phyloP scores from a whole-genome alignment of 1,140 invertebrate species.

The Eumaeus atala region DNA sequence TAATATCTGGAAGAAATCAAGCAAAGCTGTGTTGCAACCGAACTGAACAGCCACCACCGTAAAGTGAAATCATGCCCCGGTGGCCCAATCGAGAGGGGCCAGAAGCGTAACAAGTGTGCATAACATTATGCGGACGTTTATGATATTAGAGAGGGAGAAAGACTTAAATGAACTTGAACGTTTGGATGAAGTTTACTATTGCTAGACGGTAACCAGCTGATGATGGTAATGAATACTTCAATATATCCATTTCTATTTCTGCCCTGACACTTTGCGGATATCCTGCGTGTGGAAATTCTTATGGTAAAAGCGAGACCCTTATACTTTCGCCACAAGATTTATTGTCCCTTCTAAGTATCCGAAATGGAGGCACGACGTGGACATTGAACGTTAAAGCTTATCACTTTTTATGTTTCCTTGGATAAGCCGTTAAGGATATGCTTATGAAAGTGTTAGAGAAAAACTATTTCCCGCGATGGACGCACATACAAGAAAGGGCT shows the following conservation, averaged over 20 bases:
- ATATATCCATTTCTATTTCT: not conserved
- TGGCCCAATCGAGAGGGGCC: too few species aligned
- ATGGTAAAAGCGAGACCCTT: conserved; percentile 1
- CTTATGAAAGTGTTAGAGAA: conserved; percentile 4
- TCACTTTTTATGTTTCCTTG: conserved; percentile 10
- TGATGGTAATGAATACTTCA: not conserved
- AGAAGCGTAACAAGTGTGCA: too few species aligned
- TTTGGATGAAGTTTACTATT: too few species aligned
- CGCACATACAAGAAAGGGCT: too few species aligned
- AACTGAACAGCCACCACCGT: too few species aligned
- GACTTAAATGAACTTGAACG: too few species aligned
- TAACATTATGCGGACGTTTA: too few species aligned
- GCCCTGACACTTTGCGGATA: not conserved
- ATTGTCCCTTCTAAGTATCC: conserved; percentile 9
- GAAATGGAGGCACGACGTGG: conserved; percentile 6
- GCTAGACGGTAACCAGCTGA: too few species aligned
- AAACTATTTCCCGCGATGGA: conserved; percentile 1
- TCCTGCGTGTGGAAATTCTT: not conserved
- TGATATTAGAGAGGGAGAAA: too few species aligned
- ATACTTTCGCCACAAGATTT: conserved; percentile 1
- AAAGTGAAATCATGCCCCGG: too few species aligned
- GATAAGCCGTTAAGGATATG: conserved; percentile 11
- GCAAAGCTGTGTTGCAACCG: too few species aligned
- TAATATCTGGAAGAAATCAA: too few species aligned
- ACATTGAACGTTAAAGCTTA: conserved; percentile 6